Evolutionary conservation across 2,797 vertebrate genomes (phyloP).

Genomic region (Phrynocephalus vlangalii): DNA sequence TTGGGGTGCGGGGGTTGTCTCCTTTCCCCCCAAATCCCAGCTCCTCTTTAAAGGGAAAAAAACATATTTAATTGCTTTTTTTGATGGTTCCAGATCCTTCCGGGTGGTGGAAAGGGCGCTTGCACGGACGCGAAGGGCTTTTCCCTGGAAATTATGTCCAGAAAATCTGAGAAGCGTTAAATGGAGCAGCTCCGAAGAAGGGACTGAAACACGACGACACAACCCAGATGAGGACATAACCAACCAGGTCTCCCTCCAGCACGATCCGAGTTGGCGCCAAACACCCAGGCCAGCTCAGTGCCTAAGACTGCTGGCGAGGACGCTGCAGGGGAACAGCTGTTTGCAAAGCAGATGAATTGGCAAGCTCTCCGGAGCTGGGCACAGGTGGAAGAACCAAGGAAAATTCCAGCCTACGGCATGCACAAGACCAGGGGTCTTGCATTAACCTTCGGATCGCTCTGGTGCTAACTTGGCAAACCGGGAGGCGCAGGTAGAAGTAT

Average conservation of each 20-base stretch:
- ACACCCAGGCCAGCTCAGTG: not conserved
- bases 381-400: not conserved
- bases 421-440: not conserved
- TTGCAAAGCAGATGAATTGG: not conserved
- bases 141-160: conserved; percentile 97
- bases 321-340: too few species aligned
- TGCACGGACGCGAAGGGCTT: conserved; percentile 89
- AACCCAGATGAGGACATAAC: too few species aligned
- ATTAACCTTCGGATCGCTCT: not conserved
- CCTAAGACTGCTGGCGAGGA: not conserved
- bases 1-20: too few species aligned
- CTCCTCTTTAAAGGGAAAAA: too few species aligned
- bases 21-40: too few species aligned
- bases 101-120: conserved; percentile 94
- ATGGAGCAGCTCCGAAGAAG: too few species aligned
- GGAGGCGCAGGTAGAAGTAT: not conserved
- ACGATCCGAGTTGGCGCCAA: too few species aligned
- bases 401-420: too few species aligned
- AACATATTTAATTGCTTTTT: too few species aligned
- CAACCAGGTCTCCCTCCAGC: too few species aligned
- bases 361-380: too few species aligned
- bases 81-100: conserved; percentile 81
- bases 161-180: conserved; percentile 85
- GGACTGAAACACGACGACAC: too few species aligned
- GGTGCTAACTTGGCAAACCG: not conserved